These are phyloP conservation scores for Tinamus major DNA, from an alignment of 2,797 vertebrate genomes.

Conservation along the genomic window DNA sequence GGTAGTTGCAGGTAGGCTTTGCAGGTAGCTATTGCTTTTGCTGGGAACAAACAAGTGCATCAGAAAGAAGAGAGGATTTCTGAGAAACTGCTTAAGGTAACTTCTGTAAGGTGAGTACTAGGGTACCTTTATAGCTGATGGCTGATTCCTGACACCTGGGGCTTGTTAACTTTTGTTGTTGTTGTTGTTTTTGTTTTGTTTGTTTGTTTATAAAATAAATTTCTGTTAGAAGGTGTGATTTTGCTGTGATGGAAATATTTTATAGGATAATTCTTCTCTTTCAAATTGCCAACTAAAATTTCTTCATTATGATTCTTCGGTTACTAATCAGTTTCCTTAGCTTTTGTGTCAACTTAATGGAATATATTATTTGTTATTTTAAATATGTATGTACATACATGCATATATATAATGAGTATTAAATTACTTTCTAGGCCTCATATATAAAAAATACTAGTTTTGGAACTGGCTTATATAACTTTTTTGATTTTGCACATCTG, in stretches of 20 bases:
- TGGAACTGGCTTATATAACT: not conserved
- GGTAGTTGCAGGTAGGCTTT: fast-evolving
- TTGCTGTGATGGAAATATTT: not conserved
- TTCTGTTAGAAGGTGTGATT: not conserved
- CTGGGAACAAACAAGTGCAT: fast-evolving
- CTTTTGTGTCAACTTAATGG: not conserved
- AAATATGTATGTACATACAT: not conserved
- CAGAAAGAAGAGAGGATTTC: fast-evolving
- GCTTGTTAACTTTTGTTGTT: not conserved
- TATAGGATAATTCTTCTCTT: not conserved
- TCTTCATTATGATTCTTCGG: not conserved
- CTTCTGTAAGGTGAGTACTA: not conserved
- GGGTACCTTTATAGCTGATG: not conserved
- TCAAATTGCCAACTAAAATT: not conserved
- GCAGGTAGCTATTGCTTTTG: not conserved
- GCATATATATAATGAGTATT: not conserved
- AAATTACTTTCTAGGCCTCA: not conserved
- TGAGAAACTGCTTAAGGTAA: not conserved
- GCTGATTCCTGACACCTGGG: not conserved
- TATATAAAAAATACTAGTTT: not conserved
- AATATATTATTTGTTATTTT: not conserved
- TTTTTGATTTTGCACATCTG: not conserved
- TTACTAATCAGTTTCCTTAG: not conserved
- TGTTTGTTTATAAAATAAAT: not conserved
- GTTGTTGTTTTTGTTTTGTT: not conserved